These are phyloP conservation scores for Phalacrocorax aristotelis DNA, from an alignment of 2,113 vertebrate species.

Conservation along the genomic window DNA sequence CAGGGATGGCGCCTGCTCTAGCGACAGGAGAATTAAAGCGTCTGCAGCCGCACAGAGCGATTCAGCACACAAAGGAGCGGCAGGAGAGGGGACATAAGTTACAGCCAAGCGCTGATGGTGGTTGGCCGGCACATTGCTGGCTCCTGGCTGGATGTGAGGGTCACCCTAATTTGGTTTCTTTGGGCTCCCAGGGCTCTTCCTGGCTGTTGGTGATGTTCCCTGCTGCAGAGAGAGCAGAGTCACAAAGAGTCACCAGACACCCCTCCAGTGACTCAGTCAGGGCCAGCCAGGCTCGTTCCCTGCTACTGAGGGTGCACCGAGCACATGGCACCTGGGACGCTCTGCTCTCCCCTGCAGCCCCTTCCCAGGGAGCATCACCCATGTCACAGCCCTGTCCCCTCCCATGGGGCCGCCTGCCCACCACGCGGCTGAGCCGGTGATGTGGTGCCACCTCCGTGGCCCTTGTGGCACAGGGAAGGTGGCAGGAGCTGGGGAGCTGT, in stretches of 20 bases:
- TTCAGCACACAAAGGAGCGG: not conserved
- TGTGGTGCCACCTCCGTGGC: rapidly evolving
- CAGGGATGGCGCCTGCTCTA: not conserved
- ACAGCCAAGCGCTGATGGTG: not conserved
- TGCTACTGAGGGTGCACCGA: not conserved
- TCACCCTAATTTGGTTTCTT: conserved; percentile 16
- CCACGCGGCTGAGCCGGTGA: rapidly evolving
- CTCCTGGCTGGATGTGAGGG: not conserved
- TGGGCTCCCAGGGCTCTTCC: not conserved
- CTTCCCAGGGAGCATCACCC: not conserved
- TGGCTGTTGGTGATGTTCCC: not conserved
- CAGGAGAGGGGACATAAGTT: not conserved
- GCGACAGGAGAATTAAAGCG: not conserved
- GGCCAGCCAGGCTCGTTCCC: not conserved
- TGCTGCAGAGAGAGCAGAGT: conserved; percentile 8
- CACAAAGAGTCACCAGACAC: not conserved
- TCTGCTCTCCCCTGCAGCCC: not conserved
- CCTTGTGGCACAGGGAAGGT: not conserved
- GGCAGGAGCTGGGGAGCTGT: not conserved
- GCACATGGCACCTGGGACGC: rapidly evolving
- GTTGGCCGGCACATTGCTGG: not conserved
- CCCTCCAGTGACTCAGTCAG: not conserved
- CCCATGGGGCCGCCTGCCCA: rapidly evolving
- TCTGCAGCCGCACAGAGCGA: not conserved
- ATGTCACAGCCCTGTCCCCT: not conserved